Percentiles rank a stretch among this genome's conserved stretches.
phyloP scores from a whole-genome alignment of 64 coral and sea anemone genomes.

The Stichodactyla mertensii region DNA sequence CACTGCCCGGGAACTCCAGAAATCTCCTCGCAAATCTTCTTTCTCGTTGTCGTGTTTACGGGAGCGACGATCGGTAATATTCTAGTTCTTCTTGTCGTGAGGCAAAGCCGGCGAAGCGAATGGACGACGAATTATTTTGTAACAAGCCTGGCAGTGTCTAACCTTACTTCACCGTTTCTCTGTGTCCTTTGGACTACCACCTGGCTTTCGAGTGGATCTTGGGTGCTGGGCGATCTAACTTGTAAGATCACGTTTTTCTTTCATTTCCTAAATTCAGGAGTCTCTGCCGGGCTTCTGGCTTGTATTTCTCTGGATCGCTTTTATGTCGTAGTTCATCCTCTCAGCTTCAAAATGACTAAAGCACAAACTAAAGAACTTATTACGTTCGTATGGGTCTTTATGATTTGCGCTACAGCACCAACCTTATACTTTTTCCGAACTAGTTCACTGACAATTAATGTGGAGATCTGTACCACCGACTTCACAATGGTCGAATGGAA shows the following conservation, averaged over 20 bases:
- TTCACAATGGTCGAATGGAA: slow-evolving; percentile 63
- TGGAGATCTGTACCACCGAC: slow-evolving; percentile 50
- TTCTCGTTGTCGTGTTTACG: slow-evolving; percentile 58
- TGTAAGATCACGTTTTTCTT: slow-evolving; percentile 91
- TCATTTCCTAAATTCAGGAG: slow-evolving; percentile 71
- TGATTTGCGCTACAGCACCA: slow-evolving; percentile 66
- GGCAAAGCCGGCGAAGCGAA: slow-evolving; percentile 84
- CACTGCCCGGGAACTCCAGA: slow-evolving; percentile 28
- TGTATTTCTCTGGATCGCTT: slow-evolving; percentile 94
- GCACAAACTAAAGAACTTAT: slow-evolving; percentile 90
- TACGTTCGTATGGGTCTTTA: slow-evolving; percentile 84
- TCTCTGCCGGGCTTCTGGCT: slow-evolving; percentile 69
- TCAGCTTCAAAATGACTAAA: slow-evolving; percentile 94
- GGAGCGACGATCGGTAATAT: slow-evolving; percentile 73
- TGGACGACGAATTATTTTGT: slow-evolving; percentile 99
- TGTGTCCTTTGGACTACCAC: slow-evolving; percentile 59
- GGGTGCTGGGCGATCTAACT: slow-evolving; percentile 65
- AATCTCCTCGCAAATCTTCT: slow-evolving; percentile 45
- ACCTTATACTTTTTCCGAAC: slow-evolving; percentile 79
- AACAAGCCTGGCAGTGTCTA: slow-evolving; percentile 69
- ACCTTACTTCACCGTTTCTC: slow-evolving; percentile 65
- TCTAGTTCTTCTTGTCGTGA: slow-evolving; percentile 73
- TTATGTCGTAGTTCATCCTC: slow-evolving; percentile 86
- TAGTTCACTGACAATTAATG: background rate
- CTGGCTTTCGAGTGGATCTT: slow-evolving; percentile 61